phyloP scores from a whole-genome alignment of 2,113 vertebrate genomes.

The Hiodon tergisus region DNA sequence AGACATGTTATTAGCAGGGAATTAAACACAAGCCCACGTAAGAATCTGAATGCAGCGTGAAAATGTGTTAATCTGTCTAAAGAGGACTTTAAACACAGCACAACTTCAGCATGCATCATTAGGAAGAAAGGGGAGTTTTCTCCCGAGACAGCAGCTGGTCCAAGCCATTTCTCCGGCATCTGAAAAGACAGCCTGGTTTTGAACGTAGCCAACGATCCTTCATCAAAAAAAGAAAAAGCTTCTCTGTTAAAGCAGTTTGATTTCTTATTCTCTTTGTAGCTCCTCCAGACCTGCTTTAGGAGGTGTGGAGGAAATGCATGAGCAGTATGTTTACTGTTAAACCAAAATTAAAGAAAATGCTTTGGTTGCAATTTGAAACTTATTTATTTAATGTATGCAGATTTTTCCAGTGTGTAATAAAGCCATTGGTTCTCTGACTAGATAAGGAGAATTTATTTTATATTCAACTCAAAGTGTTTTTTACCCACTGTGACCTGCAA shows the following conservation, averaged over 20 bases:
- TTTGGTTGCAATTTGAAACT: background rate
- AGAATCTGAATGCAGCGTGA: background rate
- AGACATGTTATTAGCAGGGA: background rate
- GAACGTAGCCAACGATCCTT: background rate
- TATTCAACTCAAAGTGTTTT: no score
- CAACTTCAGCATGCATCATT: background rate
- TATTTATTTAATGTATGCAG: background rate
- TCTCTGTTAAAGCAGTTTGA: background rate
- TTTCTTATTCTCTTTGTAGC: background rate
- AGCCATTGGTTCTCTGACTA: background rate
- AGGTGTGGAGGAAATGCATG: background rate
- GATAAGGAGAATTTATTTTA: background rate
- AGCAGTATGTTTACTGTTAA: no score
- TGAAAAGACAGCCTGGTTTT: background rate
- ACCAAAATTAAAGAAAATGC: no score
- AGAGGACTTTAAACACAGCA: background rate
- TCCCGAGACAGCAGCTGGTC: background rate
- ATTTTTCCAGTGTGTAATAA: background rate
- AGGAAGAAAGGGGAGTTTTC: background rate
- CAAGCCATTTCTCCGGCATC: background rate
- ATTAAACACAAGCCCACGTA: background rate
- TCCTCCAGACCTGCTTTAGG: background rate
- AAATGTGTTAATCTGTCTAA: background rate
- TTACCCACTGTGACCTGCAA: no score
- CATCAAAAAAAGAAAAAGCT: background rate